Percentiles rank a stretch among this genome's conserved stretches.
phyloP scores from a whole-genome alignment of 2,797 vertebrate genomes.

The Xerus rutilus region DNA sequence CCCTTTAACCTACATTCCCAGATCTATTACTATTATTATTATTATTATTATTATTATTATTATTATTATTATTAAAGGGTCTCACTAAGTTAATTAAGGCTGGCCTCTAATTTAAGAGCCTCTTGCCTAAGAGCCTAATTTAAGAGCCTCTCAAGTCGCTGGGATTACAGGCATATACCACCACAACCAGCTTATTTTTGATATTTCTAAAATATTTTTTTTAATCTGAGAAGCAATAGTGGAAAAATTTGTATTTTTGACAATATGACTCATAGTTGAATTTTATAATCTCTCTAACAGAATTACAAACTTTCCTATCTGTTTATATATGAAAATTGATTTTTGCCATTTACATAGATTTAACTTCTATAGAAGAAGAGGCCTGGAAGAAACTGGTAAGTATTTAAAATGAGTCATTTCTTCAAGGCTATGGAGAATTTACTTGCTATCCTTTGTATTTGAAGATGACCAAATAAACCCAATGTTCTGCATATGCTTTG shows the following conservation, averaged over 20 bases:
- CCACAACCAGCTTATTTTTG: too few relatives aligned
- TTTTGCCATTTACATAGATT: slow-evolving; percentile 31
- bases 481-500: background rate
- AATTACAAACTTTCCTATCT: slow-evolving; percentile 55
- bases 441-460: background rate
- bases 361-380: slow-evolving; percentile 43
- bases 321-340: slow-evolving; percentile 26
- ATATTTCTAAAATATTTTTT: slow-evolving; percentile 61
- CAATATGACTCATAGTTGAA: slow-evolving; percentile 55
- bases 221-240: background rate
- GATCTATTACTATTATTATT: too few relatives aligned
- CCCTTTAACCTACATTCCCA: too few relatives aligned
- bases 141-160: too few relatives aligned
- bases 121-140: too few relatives aligned
- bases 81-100: too few relatives aligned
- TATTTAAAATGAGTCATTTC: background rate
- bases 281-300: background rate
- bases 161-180: too few relatives aligned
- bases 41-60: too few relatives aligned
- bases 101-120: too few relatives aligned
- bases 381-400: background rate
- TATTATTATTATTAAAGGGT: too few relatives aligned
- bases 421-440: background rate
- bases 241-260: slow-evolving; percentile 52
- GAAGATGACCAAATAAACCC: background rate